Evolutionary conservation across 1,140 invertebrate genomes (phyloP), one percentile per base, ranked within the genome.

Genomic region (Brachystomella parvula): DNA sequence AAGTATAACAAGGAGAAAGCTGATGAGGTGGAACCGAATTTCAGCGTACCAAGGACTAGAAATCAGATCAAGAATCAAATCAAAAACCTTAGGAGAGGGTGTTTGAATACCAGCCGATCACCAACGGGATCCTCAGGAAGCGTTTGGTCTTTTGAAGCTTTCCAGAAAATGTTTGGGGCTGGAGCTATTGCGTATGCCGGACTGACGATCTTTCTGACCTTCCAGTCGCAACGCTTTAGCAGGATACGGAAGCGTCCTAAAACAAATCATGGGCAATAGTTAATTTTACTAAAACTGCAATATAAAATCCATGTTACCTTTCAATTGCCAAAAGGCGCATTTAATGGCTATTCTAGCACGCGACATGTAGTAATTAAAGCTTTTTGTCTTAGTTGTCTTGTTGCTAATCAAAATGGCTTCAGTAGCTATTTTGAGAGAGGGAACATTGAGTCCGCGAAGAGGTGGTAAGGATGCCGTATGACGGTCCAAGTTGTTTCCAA

Each of bases 321-420:
- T 64, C 24, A 64, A 56, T 63, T 47, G 29, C 1, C 53, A 47
- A 64, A 64, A 64, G 0, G 63, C 63, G 35, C 35, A 35, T 30
- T 64, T 35, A 21, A 64, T 35, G 3, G 53, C 63, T 53, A 64
- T 64, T 64, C 63, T 56, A 3, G 63, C 63, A 6, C 63, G 29
- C 0, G 63, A 64, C 21, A 57, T 24, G 17, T 53, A 30, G 31
- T 58, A 58, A 58, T 64, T 64, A 29, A 64, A 64, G 19, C 33
- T 59, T 21, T 3, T 1, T 44, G 21, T 3, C 15, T 3, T 6
- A 1, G 53, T 0, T 32, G 3, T 33, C n/a, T 19, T 17, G n/a
- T n/a, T 19, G 31, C 63, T 9, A 26, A 31, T 21, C 2, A 33
- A 2, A 39, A 39, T 6, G 63, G 63, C 21, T 57, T 64, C 32